These are phyloP conservation scores for Numenius phaeopus DNA, from an alignment of 2,797 vertebrate genomes.

Conservation along the genomic window DNA sequence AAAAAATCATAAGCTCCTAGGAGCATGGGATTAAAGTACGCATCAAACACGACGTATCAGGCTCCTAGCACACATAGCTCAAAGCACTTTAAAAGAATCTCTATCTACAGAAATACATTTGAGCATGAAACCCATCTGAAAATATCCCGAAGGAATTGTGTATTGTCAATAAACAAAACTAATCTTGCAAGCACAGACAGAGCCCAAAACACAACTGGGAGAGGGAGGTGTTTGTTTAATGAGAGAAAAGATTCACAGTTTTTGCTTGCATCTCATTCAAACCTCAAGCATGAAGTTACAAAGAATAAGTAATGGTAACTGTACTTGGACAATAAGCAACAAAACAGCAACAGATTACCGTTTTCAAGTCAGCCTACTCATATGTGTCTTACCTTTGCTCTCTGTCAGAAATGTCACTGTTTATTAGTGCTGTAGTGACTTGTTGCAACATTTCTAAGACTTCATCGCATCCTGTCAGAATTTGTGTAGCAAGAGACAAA, in stretches of 20 bases:
- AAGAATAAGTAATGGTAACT: neutral
- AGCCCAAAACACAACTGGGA: neutral
- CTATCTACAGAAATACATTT: neutral
- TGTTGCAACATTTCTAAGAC: constrained; percentile 97
- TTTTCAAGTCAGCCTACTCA: neutral
- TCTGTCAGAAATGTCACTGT: constrained; percentile 91
- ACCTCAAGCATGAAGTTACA: neutral
- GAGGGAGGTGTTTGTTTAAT: neutral
- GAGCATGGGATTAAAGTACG: neutral
- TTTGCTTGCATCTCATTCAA: neutral
- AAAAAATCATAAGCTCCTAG: neutral
- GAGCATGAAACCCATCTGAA: neutral
- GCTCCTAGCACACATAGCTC: neutral
- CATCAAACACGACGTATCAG: neutral
- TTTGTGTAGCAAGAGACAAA: constrained; percentile 93
- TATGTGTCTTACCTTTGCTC: constrained; percentile 88
- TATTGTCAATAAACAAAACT: neutral
- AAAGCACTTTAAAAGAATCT: neutral
- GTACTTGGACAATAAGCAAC: neutral
- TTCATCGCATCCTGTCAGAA: constrained; percentile 96
- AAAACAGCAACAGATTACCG: neutral
- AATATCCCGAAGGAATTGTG: neutral
- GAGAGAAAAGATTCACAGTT: neutral
- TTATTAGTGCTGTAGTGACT: constrained; percentile 96
- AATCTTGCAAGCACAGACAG: neutral